Percentiles rank a stretch among this genome's conserved stretches.
These are phyloP conservation scores for Diglossa cyanea DNA, from an alignment of 2,797 vertebrate species.

Conservation along the genomic window DNA sequence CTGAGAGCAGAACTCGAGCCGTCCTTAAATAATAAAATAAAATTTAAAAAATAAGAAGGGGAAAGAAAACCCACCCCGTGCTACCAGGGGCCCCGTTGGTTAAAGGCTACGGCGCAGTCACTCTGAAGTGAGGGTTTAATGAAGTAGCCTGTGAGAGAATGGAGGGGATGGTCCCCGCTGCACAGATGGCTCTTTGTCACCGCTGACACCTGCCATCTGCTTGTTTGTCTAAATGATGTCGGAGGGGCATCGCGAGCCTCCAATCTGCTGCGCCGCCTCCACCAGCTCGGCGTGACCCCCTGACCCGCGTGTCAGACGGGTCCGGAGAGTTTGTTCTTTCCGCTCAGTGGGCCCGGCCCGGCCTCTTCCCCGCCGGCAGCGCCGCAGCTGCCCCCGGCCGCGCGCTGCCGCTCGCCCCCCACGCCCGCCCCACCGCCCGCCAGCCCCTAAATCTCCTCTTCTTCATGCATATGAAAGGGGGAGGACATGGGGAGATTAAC, in stretches of 20 bases:
- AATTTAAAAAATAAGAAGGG: neutral
- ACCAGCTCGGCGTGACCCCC: constrained; percentile 78
- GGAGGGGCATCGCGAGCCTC: constrained; percentile 80
- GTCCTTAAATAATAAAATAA: neutral
- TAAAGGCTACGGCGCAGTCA: constrained; percentile 70
- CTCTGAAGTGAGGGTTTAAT: constrained; percentile 84
- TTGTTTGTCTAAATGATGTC: constrained; percentile 85
- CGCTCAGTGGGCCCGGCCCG: constrained; percentile 68
- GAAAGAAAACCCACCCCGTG: neutral
- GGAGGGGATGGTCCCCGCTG: constrained; percentile 83
- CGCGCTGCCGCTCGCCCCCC: constrained; percentile 7
- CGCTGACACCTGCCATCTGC: constrained; percentile 98
- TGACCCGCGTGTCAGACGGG: constrained; percentile 84
- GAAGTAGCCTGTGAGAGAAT: constrained; percentile 83
- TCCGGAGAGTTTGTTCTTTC: constrained; percentile 79
- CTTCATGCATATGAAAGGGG: constrained; percentile 68
- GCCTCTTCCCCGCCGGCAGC: constrained; percentile 63
- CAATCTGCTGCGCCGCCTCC: constrained; percentile 82
- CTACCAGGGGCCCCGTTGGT: constrained; percentile 65
- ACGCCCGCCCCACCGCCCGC: neutral
- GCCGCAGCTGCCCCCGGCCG: constrained; percentile 63
- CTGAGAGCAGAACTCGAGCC: neutral
- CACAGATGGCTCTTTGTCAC: constrained; percentile 99
- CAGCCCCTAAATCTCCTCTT: constrained; percentile 57
- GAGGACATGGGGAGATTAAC: constrained; percentile 46